These are phyloP conservation scores for Stylophora pistillata DNA, from an alignment of 64 coral and sea anemone species.

Conservation along the genomic window DNA sequence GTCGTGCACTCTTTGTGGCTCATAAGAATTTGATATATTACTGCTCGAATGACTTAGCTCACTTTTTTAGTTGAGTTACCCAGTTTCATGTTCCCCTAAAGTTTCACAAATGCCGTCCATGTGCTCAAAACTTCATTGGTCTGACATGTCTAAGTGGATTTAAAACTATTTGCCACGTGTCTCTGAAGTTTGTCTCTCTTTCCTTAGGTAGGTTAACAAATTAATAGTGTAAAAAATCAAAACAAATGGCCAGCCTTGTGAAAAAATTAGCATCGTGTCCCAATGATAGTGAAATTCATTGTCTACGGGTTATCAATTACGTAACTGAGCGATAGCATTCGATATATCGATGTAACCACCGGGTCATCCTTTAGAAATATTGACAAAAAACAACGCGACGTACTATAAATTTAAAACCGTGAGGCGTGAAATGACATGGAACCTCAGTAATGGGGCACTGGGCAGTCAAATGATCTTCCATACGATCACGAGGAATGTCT, in stretches of 20 bases:
- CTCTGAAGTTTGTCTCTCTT: not conserved
- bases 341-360: not conserved
- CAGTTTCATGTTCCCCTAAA: not conserved
- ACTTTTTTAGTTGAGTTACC: not conserved
- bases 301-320: not conserved
- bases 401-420: slow-evolving; percentile 27
- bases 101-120: slow-evolving; percentile 1
- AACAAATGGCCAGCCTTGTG: too few relatives aligned
- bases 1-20: too few relatives aligned
- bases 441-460: slow-evolving; percentile 3
- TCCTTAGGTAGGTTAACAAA: not conserved
- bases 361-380: not conserved
- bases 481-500: slow-evolving; percentile 11
- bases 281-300: too few relatives aligned
- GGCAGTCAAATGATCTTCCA: not conserved
- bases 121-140: not conserved
- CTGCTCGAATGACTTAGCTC: not conserved
- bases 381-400: not conserved
- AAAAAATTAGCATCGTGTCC: too few relatives aligned
- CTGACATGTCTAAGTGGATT: slow-evolving; percentile 5
- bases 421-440: not conserved
- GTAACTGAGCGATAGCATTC: not conserved
- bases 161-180: not conserved
- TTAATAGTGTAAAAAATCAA: too few relatives aligned
- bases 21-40: too few relatives aligned